phyloP scores from a whole-genome alignment of 2,888 invertebrate species.

The Vesta saturnalis region DNA sequence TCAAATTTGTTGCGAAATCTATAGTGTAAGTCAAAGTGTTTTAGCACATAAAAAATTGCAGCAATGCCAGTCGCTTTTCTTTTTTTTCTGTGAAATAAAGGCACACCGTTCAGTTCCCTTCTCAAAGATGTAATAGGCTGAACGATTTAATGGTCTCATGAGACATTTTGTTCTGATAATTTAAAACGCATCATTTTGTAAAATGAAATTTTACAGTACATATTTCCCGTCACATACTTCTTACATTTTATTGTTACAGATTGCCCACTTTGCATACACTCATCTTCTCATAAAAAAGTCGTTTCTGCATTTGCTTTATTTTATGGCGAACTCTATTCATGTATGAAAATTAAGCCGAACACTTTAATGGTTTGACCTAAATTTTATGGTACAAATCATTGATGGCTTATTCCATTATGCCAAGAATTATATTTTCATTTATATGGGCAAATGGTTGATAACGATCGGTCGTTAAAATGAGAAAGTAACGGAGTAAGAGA shows the following conservation, averaged over 20 bases:
- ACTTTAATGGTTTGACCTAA: too few species aligned
- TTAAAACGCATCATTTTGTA: conserved; percentile 55
- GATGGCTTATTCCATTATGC: too few species aligned
- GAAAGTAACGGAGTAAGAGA: conserved; percentile 53
- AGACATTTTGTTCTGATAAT: conserved; percentile 52
- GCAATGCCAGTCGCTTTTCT: not conserved
- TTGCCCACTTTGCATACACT: conserved; percentile 47
- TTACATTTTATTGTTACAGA: conserved; percentile 61
- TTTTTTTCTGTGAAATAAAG: conserved; percentile 20
- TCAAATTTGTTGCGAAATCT: not conserved
- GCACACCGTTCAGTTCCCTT: conserved; percentile 35
- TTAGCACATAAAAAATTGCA: not conserved
- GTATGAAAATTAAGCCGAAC: too few species aligned
- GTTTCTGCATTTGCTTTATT: conserved; percentile 4
- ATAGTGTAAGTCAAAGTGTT: not conserved
- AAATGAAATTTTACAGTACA: conserved; percentile 62
- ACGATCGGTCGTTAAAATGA: conserved; percentile 56
- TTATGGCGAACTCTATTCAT: too few species aligned
- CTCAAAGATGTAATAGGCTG: conserved; percentile 41
- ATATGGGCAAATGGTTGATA: conserved; percentile 55
- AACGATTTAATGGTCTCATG: conserved; percentile 55
- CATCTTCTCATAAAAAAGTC: conserved; percentile 15
- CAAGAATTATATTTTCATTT: conserved; percentile 50
- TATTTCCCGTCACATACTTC: conserved; percentile 60
- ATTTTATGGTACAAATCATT: too few species aligned